Conservation (phyloP, 2,113 vertebrate species). For the Hippopotamus amphibius region DNA sequence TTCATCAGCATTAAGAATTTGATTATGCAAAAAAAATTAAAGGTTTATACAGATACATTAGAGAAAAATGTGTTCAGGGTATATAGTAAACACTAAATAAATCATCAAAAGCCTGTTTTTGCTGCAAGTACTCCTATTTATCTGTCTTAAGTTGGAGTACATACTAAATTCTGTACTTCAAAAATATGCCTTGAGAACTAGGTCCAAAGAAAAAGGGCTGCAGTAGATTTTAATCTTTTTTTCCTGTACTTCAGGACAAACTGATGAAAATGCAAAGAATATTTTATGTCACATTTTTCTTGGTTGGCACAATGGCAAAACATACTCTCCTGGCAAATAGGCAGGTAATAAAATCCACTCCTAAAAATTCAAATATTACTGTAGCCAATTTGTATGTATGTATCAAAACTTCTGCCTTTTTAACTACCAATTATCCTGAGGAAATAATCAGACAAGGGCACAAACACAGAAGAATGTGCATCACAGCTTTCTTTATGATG, state of each 20-base stretch:
- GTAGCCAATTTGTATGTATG: not conserved
- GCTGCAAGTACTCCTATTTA: not conserved
- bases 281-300: slow-evolving; percentile 13
- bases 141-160: not conserved
- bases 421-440: not conserved
- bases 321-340: not conserved
- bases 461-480: not conserved
- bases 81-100: not conserved
- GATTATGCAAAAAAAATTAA: not conserved
- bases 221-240: not conserved
- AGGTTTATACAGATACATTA: not conserved
- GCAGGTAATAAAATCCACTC: not conserved
- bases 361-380: not conserved
- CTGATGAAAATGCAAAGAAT: slow-evolving; percentile 9
- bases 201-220: not conserved
- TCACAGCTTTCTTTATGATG: not conserved
- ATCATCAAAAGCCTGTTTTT: not conserved
- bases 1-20: not conserved
- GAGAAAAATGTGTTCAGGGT: slow-evolving; percentile 27
- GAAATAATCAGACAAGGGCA: not conserved
- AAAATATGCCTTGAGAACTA: not conserved
- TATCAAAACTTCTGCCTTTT: not conserved
- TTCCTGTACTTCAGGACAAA: not conserved
- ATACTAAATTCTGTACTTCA: not conserved
- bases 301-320: not conserved